A percentile compares a stretch with the other conserved stretches of the same genome.
Conservation (phyloP, 2,797 vertebrate species). For the Brotula barbata region DNA sequence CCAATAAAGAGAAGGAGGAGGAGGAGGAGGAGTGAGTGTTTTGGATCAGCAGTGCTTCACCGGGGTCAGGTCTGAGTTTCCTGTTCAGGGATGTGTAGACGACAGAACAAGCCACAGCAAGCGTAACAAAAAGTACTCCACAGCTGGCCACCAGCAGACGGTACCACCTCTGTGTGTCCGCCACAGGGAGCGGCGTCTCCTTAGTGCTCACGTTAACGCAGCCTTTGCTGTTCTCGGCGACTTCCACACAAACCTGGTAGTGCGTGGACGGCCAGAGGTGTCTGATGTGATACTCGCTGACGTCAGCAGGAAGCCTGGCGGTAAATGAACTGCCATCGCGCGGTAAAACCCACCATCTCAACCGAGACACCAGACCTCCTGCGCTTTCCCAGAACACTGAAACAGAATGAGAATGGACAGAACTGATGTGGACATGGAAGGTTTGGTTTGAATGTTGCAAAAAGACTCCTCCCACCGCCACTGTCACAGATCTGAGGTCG, state of each 20-base stretch:
- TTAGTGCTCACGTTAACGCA: conserved; percentile 90
- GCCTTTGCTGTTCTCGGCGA: conserved; percentile 80
- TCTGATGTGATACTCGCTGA: conserved; percentile 88
- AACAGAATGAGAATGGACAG: conserved; percentile 84
- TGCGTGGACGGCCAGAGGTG: conserved; percentile 85
- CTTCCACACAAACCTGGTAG: conserved; percentile 89
- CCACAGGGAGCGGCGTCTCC: conserved; percentile 60
- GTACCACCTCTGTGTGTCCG: conserved; percentile 68
- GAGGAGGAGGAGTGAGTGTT: conserved; percentile 81
- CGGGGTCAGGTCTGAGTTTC: conserved; percentile 72
- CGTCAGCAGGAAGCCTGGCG: conserved; percentile 86
- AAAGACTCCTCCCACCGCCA: conserved; percentile 85
- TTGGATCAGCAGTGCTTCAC: conserved; percentile 72
- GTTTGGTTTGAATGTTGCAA: conserved; percentile 75
- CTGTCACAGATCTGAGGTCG: conserved; percentile 86
- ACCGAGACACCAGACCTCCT: conserved; percentile 83
- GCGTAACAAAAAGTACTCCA: conserved; percentile 79
- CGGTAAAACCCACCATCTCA: conserved; percentile 85
- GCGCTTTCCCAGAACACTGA: conserved; percentile 88
- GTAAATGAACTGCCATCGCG: conserved; percentile 76
- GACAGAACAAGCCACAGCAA: conserved; percentile 80
- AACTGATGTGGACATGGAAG: conserved; percentile 82
- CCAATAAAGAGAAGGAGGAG: conserved; percentile 73
- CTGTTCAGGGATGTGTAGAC: conserved; percentile 78
- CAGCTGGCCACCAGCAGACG: conserved; percentile 77